phyloP scores from a whole-genome alignment of 2,888 invertebrate species.

The Coelopa pilipes region DNA sequence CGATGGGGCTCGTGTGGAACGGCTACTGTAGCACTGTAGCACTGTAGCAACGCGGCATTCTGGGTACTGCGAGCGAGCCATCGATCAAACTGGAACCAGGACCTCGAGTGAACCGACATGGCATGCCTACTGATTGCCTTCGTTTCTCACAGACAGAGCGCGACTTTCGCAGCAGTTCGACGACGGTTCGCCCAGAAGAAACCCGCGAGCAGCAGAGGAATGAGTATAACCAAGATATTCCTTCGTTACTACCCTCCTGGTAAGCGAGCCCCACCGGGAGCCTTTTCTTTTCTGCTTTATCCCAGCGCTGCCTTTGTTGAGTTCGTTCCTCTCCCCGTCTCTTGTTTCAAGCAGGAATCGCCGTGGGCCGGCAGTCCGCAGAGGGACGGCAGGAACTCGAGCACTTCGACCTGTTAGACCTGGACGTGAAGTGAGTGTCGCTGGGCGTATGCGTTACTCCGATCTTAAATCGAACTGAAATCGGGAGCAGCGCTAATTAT shows the following conservation, averaged over 20 bases:
- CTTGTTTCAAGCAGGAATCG: conserved; percentile 67
- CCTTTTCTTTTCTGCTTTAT: conserved; percentile 6
- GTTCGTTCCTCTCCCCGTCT: not conserved
- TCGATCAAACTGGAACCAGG: conserved; percentile 20
- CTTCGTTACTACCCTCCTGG: conserved; percentile 80
- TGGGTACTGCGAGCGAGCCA: not conserved
- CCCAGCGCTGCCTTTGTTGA: not conserved
- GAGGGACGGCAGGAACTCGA: conserved; percentile 71
- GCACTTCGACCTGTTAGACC: conserved; percentile 73
- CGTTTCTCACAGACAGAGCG: too few species aligned
- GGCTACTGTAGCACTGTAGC: conserved; percentile 1
- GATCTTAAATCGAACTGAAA: not conserved
- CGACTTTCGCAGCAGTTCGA: not conserved
- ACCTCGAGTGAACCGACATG: not conserved
- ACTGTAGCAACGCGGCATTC: conserved; percentile 21
- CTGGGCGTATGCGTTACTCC: conserved; percentile 15
- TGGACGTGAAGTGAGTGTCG: conserved; percentile 71
- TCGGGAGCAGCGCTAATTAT: not conserved
- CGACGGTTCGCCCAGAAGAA: not conserved
- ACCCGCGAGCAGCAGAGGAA: conserved; percentile 51
- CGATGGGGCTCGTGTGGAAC: too few species aligned
- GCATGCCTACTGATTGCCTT: not conserved
- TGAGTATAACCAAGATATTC: conserved; percentile 77
- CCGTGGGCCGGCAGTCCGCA: conserved; percentile 72
- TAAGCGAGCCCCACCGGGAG: conserved; percentile 46